These are phyloP conservation scores for Nettapus auritus DNA, from an alignment of 2,113 vertebrate species.

Conservation along the genomic window DNA sequence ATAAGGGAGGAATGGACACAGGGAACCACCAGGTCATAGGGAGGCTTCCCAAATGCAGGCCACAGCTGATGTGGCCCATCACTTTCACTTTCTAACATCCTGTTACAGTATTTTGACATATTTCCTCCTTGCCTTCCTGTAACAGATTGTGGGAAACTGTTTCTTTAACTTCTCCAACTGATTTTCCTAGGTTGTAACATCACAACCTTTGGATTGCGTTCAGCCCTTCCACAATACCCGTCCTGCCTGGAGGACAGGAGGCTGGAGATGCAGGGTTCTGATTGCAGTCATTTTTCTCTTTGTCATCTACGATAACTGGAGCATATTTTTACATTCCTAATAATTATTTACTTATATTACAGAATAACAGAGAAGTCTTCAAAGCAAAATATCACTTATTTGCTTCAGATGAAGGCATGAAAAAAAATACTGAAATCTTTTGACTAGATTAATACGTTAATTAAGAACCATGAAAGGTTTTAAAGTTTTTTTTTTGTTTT, in stretches of 20 bases:
- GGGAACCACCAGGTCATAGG: neutral
- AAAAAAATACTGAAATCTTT: neutral
- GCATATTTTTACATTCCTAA: neutral
- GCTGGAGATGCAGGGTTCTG: neutral
- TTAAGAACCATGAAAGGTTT: neutral
- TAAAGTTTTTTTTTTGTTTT: too few species aligned
- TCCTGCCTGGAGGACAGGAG: neutral
- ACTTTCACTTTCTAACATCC: neutral
- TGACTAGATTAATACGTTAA: neutral
- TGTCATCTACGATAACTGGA: neutral
- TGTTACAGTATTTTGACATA: fast-evolving
- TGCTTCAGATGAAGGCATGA: neutral
- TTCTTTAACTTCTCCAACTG: neutral
- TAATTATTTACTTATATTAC: neutral
- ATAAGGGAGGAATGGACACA: neutral
- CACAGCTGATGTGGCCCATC: neutral
- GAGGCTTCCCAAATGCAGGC: neutral
- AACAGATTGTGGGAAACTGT: neutral
- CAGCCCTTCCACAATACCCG: neutral
- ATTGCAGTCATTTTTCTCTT: neutral
- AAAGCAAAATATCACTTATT: neutral
- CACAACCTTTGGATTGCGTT: neutral
- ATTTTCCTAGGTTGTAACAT: neutral
- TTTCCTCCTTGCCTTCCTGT: neutral
- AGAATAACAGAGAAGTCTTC: neutral